Base-by-base conservation (phyloP, 2,113 vertebrate species). In the Pseudolaguvia tuberculata region DNA sequence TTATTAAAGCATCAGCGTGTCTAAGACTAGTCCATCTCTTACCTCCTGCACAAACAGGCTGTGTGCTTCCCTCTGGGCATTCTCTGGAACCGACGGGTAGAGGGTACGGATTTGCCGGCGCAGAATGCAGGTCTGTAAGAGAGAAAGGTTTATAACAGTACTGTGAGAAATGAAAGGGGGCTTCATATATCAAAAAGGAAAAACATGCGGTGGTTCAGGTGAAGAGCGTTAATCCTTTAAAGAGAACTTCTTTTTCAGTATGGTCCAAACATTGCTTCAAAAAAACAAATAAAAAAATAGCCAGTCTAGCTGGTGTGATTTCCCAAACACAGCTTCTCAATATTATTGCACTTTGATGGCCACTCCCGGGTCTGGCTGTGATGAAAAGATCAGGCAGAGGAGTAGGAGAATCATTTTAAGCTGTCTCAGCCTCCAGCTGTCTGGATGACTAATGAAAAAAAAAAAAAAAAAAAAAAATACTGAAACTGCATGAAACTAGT, bases 11-110 rank as follows among this genome's bases (percentile, higher is more conserved):
- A 21, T 17, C 13, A 5, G n/a, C 47, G 47, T 65, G 13, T 47
- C 51, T 55, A 27, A 25, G 39, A 25, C 29, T 47, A 31, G 50
- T 55, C 35, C 11, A 23, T 48, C 20, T 57, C 78, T 88, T 89
- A 99, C 97, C 95, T 98, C 97, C 73, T 93, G 96, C 56, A 99
- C 96, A 80, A 99, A 97, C 52, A 98, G 88, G 82, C 93, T 97
- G 76, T 97, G 93, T 10, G 96, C 96, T 45, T 94, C 94, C 76
- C 91, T 91, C 79, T 93, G 93, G 11, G 97, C 97, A 1, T 94
- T 93, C 48, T 90, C 90, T 70, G 97, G 96, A 82, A 99, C 91
- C 0, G 96, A 96, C n/a, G 94, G 91, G 79, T 78, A 89, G 21
- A 93, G n/a, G 1, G 96, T 96, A 48, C 94, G 91, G 70, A 92